Evolutionary conservation across 2,888 invertebrate species (phyloP).

Genomic region (Dynastes maya): DNA sequence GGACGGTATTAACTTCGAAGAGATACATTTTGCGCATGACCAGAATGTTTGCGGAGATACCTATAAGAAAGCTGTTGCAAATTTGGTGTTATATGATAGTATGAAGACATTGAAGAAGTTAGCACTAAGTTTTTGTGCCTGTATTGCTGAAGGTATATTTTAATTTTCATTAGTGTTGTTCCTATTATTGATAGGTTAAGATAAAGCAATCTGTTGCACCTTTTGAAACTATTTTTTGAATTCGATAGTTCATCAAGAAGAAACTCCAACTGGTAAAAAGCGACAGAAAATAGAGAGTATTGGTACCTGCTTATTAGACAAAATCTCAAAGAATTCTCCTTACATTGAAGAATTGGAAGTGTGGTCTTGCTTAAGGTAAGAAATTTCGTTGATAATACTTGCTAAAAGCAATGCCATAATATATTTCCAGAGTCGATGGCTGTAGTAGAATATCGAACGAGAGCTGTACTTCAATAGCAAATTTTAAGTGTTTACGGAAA

Average conservation of each 20-base stretch:
- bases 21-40: constrained; percentile 46
- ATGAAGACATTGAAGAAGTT: constrained; percentile 43
- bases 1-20: constrained; percentile 39
- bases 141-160: constrained; percentile 28
- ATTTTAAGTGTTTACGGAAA: constrained; percentile 42
- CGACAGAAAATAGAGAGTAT: constrained; percentile 11
- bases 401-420: background rate
- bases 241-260: constrained; percentile 14
- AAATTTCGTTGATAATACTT: too few relatives aligned
- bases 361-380: constrained; percentile 38
- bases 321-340: constrained; percentile 35
- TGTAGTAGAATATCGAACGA: constrained; percentile 30
- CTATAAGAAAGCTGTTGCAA: constrained; percentile 20
- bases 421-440: constrained; percentile 25
- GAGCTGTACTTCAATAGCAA: constrained; percentile 13
- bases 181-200: background rate
- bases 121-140: constrained; percentile 43
- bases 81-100: constrained; percentile 23
- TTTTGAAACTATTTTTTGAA: background rate
- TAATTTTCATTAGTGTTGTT: background rate
- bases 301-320: constrained; percentile 13
- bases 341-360: constrained; percentile 45
- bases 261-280: constrained; percentile 14
- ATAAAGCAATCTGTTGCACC: background rate
- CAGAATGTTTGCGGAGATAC: constrained; percentile 19